Conservation (phyloP, 1,140 invertebrate species). For the Drosophila lowei region DNA sequence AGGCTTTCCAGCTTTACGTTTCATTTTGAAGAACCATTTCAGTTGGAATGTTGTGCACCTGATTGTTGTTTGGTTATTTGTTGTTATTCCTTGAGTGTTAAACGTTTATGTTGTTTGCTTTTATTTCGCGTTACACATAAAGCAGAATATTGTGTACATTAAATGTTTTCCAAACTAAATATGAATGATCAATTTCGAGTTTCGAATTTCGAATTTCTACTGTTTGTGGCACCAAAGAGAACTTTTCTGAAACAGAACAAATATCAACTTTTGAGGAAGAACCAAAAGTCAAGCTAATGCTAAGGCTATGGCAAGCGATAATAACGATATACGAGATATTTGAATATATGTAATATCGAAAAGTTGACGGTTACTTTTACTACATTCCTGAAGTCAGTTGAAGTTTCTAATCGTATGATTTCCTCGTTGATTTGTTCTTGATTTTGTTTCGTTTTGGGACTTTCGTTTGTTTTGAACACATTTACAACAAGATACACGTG, state of each 20-base stretch:
- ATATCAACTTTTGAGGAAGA: conserved; percentile 51
- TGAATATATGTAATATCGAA: conserved; percentile 34
- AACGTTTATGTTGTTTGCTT: conserved; percentile 32
- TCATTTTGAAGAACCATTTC: conserved; percentile 27
- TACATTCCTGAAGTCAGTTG: conserved; percentile 26
- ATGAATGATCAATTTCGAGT: conserved; percentile 54
- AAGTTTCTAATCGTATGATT: conserved; percentile 18
- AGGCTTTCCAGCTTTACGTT: conserved; percentile 26
- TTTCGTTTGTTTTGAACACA: conserved; percentile 60
- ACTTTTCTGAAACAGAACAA: conserved; percentile 86
- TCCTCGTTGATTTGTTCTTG: conserved; percentile 16
- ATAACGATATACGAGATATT: conserved; percentile 47
- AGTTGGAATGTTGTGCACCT: conserved; percentile 72
- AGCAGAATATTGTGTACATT: conserved; percentile 68
- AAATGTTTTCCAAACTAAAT: conserved; percentile 57
- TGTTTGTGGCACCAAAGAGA: conserved; percentile 86
- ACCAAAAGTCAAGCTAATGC: conserved; percentile 46
- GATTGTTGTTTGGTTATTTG: conserved; percentile 55
- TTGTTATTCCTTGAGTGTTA: conserved; percentile 37
- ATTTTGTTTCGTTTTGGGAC: conserved; percentile 24
- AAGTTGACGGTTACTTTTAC: conserved; percentile 41
- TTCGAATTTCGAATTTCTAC: conserved; percentile 73
- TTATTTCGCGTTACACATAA: conserved; percentile 48
- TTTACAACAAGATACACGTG: conserved; percentile 73
- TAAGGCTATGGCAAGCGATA: conserved; percentile 54